Conservation (phyloP, 2,113 vertebrate genomes). For the Anoura caudifer region DNA sequence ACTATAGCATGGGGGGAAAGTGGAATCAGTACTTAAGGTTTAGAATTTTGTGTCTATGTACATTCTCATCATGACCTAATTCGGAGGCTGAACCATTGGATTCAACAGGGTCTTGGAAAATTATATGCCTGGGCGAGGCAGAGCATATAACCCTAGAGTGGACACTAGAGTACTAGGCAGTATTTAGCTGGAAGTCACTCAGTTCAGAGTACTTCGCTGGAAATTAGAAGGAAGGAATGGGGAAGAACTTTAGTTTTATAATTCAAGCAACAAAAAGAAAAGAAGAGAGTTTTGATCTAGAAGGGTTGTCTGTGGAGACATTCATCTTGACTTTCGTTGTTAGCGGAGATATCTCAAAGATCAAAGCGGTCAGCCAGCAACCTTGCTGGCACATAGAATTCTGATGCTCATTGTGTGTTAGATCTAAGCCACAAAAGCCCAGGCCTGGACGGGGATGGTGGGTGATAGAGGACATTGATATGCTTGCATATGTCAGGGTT, state of each 20-base stretch:
- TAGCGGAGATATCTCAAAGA: not conserved
- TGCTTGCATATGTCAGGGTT: not conserved
- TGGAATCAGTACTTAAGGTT: not conserved
- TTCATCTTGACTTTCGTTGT: not conserved
- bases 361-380: not conserved
- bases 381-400: not conserved
- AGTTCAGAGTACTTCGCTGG: not conserved
- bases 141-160: not conserved
- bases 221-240: not conserved
- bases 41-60: not conserved
- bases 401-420: not conserved
- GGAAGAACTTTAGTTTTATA: not conserved
- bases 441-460: not conserved
- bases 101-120: not conserved
- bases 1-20: not conserved
- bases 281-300: not conserved
- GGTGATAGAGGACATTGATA: not conserved
- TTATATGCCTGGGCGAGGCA: not conserved
- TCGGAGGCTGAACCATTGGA: not conserved
- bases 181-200: not conserved
- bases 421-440: not conserved
- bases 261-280: not conserved
- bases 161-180: not conserved
- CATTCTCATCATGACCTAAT: not conserved
- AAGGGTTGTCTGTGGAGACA: not conserved